These are phyloP conservation scores for Rugalucina vietnamica DNA, from an alignment of 2,888 invertebrate genomes.

Conservation along the genomic window DNA sequence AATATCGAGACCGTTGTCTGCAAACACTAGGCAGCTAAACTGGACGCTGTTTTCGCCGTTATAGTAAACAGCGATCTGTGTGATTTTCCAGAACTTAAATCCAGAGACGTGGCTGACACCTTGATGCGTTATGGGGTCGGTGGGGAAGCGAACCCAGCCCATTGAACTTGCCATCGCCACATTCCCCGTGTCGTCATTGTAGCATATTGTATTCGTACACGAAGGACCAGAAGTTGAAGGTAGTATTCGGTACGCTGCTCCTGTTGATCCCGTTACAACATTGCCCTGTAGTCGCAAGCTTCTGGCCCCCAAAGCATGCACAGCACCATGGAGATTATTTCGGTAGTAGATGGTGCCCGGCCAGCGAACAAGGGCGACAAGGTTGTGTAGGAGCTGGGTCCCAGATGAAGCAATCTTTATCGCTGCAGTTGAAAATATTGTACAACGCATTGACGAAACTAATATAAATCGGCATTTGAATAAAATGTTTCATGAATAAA, in stretches of 20 bases:
- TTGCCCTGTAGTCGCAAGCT: conserved; percentile 66
- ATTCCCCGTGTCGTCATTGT: background rate
- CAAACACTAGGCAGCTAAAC: conserved; percentile 57
- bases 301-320: conserved; percentile 34
- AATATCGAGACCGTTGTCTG: conserved; percentile 73
- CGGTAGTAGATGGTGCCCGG: conserved; percentile 70
- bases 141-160: conserved; percentile 62
- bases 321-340: conserved; percentile 40
- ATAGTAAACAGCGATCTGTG: conserved; percentile 77
- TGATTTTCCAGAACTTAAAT: conserved; percentile 70
- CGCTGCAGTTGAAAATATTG: conserved; percentile 63
- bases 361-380: conserved; percentile 65
- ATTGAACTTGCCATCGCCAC: conserved; percentile 46
- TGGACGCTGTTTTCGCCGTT: conserved; percentile 47
- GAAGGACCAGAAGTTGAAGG: conserved; percentile 33
- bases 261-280: conserved; percentile 72
- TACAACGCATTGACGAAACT: too few species aligned
- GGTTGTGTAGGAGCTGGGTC: conserved; percentile 65
- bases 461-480: too few species aligned
- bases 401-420: conserved; percentile 62
- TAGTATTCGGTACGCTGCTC: conserved; percentile 65
- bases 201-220: background rate
- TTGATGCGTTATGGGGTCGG: conserved; percentile 46
- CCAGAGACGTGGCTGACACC: conserved; percentile 60
- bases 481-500: too few species aligned